These are phyloP conservation scores for Stenodera caucasica DNA, from an alignment of 2,888 invertebrate species.

Conservation along the genomic window DNA sequence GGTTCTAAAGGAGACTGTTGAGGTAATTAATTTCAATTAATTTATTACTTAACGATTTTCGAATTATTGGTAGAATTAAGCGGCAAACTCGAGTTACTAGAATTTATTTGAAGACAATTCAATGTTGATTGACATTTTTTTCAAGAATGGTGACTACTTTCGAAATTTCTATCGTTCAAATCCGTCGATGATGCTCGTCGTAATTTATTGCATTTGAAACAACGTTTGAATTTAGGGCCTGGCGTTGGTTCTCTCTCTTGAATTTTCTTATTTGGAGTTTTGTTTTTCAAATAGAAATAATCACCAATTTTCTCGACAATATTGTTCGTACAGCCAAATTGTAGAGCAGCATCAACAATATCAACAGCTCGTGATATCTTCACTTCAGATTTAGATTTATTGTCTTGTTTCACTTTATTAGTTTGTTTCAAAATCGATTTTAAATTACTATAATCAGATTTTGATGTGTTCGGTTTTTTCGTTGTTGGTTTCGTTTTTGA, in stretches of 20 bases:
- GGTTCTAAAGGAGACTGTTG: too few relatives aligned
- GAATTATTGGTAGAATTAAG: too few relatives aligned
- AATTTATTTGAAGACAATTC: too few relatives aligned
- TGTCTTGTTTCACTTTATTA: not conserved
- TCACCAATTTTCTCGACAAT: constrained; percentile 40
- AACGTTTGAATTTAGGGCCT: constrained; percentile 13
- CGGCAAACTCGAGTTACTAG: too few relatives aligned
- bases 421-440: constrained; percentile 12
- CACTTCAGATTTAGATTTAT: not conserved
- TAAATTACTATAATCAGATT: not conserved
- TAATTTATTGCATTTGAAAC: constrained; percentile 17
- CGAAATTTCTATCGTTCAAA: too few relatives aligned
- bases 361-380: constrained; percentile 29
- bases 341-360: constrained; percentile 40
- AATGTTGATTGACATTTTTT: too few relatives aligned
- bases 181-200: too few relatives aligned
- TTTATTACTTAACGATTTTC: too few relatives aligned
- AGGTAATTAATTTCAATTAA: too few relatives aligned
- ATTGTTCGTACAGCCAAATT: constrained; percentile 41
- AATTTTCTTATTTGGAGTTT: not conserved
- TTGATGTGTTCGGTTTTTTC: not conserved
- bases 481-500: not conserved
- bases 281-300: constrained; percentile 35
- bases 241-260: constrained; percentile 14
- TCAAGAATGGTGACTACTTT: too few relatives aligned